Base-by-base conservation (phyloP, 2,797 vertebrate species). In the Anabacerthia variegaticeps region DNA sequence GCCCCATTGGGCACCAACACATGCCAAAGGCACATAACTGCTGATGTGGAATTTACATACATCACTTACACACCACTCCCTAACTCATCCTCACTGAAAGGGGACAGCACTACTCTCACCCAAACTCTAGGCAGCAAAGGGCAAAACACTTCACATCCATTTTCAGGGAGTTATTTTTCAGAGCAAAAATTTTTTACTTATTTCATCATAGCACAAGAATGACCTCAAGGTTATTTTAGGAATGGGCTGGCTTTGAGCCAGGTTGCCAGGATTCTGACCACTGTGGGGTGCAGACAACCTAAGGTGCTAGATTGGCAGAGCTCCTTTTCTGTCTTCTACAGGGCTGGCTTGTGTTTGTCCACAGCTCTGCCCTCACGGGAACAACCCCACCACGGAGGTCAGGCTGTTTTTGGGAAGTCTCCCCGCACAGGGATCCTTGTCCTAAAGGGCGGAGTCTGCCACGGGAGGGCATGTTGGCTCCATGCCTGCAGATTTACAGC, bases 1-100 rank as follows among this genome's bases (percentile, higher is more conserved):
- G 28, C 15, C 41, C 17, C 0, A 0, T 0, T 30, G 48, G 39
- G 30, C 49, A 72, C 14, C 62, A 79, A 5, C 46, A 39, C 1
- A 5, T n/a, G 34, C 41, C 56, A 39, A 24, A 43, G 12, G 32
- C 21, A 37, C 7, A 2, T 14, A 52, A 54, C 6, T 21, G 34
- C 59, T 85, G 68, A 21, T 7, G 6, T 12, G 14, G 44, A 58
- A 85, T 52, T 52, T 67, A 36, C 19, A 20, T 3, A 21, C 22
- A 22, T 20, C 12, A 9, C 27, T 48, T 59, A 67, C 7, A 63
- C 34, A 63, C 17, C 30, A 17, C 56, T 89, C 52, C 68, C 41
- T 27, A 39, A 72, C 58, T 37, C 39, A n/a, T 15, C 36, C 69
- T 27, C 6, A 3, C 44, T 39, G 41, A 49, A 75, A 67, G 52